Percentiles rank a stretch among this genome's conserved stretches.
phyloP scores from a whole-genome alignment of 1,140 invertebrate genomes.

The Anagrus nilaparvatae region DNA sequence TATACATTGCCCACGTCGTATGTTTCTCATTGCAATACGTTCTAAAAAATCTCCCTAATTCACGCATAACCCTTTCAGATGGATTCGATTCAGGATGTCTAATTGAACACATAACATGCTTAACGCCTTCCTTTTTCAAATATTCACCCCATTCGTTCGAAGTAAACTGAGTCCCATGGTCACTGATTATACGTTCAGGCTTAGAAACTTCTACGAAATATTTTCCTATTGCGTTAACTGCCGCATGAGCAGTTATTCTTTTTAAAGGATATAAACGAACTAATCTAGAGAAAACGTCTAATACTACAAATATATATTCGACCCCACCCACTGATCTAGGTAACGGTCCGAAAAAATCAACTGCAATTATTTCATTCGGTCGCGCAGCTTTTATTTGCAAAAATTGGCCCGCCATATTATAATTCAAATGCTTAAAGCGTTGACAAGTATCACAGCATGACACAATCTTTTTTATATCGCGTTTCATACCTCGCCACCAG shows the following conservation, averaged over 20 bases:
- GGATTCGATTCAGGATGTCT: conserved; percentile 8
- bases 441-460: conserved; percentile 3
- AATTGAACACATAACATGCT: conserved; percentile 3
- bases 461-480: neutral
- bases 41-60: conserved; percentile 6
- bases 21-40: too few species aligned
- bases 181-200: conserved; percentile 1
- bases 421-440: conserved; percentile 1
- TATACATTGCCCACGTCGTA: too few species aligned
- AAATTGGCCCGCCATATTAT: conserved; percentile 2
- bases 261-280: conserved; percentile 1
- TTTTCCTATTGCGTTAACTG: neutral
- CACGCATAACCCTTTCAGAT: conserved; percentile 6
- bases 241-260: neutral
- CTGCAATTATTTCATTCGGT: conserved; percentile 4
- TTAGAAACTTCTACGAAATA: conserved; percentile 1
- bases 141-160: neutral
- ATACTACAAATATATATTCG: conserved; percentile 6
- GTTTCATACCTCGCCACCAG: conserved; percentile 3
- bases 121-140: conserved; percentile 1
- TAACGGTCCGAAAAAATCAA: conserved; percentile 8
- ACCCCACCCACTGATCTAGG: neutral
- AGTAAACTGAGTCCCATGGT: conserved; percentile 8
- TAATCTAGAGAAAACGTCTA: conserved; percentile 7
- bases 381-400: neutral